Base-by-base conservation (phyloP, 2,113 vertebrate species). In the Microcebus murinus region DNA sequence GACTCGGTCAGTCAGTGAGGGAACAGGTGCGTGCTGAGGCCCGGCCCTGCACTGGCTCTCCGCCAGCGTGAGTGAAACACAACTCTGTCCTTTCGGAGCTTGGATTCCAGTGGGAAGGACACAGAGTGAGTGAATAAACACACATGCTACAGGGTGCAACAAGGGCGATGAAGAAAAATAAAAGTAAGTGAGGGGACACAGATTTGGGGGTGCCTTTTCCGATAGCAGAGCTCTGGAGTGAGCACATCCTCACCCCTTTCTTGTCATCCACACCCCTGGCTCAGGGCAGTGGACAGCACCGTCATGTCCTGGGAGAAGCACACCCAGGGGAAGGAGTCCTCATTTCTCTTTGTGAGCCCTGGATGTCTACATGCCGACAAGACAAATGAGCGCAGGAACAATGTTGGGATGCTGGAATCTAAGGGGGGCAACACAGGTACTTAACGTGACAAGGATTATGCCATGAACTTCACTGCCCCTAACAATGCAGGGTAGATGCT, bases 21-120 rank as follows among this genome's bases (percentile, higher is more conserved):
- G 27, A 39, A 10, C 5, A 21, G 23, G 8, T 8, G 1, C 8
- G 12, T 7, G 2, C 31, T 0, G 0, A 71, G 39, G 36, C 10
- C 55, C 1, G 0, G 18, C 9, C 15, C 18, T 0, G 0, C 8
- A 0, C 0, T 4, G 57, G 20, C 7, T n/a, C 1, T 29, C 6
- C 1, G 6, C 18, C 15, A 42, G 31, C 4, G 0, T 3, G 14
- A 27, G 27, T 9, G 0, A 2, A 70, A 17, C 11, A 21, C 10
- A 39, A 8, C 34, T 18, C 27, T 23, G 11, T 39, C 39, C 52
- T 36, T 4, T 7, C 3, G 11, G 10, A 8, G 18, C 4, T 2
- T 42, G 10, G 8, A 6, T 17, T 27, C 34, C 2, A 1, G 21
- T 25, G 59, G n/a, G 20, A n/a, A 59, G 74, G 52, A 14, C 6